Percentiles rank a stretch among this genome's conserved stretches.
Conservation (phyloP, 2,888 invertebrate genomes). For the Drosophila mettleri region DNA sequence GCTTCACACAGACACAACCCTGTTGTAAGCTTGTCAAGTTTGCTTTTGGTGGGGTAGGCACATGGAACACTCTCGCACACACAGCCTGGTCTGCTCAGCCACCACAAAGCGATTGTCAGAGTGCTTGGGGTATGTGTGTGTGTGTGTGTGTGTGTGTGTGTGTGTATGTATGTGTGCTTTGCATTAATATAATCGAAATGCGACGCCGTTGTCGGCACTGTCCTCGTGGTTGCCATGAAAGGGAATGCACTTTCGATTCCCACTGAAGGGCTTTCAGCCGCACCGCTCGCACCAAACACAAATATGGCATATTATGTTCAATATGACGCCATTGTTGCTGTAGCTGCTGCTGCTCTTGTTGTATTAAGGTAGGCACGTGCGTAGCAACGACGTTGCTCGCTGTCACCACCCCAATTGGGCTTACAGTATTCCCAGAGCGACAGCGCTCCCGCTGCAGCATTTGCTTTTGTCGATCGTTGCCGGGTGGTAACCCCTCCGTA, state of each 20-base stretch:
- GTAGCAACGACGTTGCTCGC: conserved; percentile 38
- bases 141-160: conserved; percentile 28
- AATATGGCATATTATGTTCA: conserved; percentile 78
- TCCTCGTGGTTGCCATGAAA: conserved; percentile 71
- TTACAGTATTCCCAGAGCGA: conserved; percentile 72
- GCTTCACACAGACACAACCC: conserved; percentile 27
- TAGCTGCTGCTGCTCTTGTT: conserved; percentile 49
- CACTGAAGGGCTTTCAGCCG: conserved; percentile 60
- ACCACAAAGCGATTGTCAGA: conserved; percentile 55
- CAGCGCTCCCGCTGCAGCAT: conserved; percentile 48
- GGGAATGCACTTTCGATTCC: conserved; percentile 81
- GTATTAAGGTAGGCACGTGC: conserved; percentile 82
- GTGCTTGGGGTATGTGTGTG: conserved; percentile 8
- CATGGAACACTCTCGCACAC: conserved; percentile 39
- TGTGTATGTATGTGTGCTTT: conserved; percentile 65
- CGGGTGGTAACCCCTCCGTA: conserved; percentile 56
- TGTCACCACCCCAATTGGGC: conserved; percentile 75
- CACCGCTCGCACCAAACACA: conserved; percentile 49
- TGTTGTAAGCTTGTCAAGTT: conserved; percentile 76
- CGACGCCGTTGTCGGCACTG: conserved; percentile 58
- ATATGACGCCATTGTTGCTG: conserved; percentile 75
- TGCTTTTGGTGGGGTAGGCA: conserved; percentile 84
- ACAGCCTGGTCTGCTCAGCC: conserved; percentile 43
- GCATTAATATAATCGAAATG: conserved; percentile 79
- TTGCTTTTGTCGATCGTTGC: conserved; percentile 42